Conservation (phyloP, 2,797 vertebrate species). For the Onychomys leucogaster region DNA sequence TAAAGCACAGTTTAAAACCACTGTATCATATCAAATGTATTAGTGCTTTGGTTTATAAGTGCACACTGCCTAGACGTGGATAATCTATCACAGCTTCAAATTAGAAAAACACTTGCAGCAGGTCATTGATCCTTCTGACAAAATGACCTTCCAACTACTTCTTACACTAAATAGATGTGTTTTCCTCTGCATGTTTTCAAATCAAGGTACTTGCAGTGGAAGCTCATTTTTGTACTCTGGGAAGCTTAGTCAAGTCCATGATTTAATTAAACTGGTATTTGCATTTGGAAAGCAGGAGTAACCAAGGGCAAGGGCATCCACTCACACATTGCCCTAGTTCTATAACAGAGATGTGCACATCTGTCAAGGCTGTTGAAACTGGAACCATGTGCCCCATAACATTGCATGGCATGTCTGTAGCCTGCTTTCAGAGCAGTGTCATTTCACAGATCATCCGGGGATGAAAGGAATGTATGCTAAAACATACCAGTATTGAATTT, state of each 20-base stretch:
- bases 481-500: slow-evolving; percentile 6
- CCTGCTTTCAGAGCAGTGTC: not conserved
- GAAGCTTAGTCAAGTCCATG: slow-evolving; percentile 59
- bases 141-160: slow-evolving; percentile 73
- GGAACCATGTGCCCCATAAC: not conserved
- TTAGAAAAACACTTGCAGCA: slow-evolving; percentile 66
- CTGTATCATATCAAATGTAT: slow-evolving; percentile 76
- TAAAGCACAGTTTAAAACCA: slow-evolving; percentile 79
- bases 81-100: slow-evolving; percentile 70
- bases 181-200: slow-evolving; percentile 68
- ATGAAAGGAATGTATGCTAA: slow-evolving; percentile 3
- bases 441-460: slow-evolving; percentile 52
- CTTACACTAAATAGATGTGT: slow-evolving; percentile 66
- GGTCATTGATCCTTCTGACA: slow-evolving; percentile 64
- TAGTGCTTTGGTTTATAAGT: slow-evolving; percentile 69
- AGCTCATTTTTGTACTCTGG: slow-evolving; percentile 56
- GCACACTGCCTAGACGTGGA: slow-evolving; percentile 45
- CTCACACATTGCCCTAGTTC: slow-evolving; percentile 27
- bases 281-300: slow-evolving; percentile 73
- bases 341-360: slow-evolving; percentile 45
- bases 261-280: slow-evolving; percentile 78
- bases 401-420: not conserved
- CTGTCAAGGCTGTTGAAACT: slow-evolving; percentile 59
- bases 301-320: slow-evolving; percentile 67
- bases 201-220: slow-evolving; percentile 27